phyloP scores from a whole-genome alignment of 2,797 vertebrate genomes.

The Otus scops region DNA sequence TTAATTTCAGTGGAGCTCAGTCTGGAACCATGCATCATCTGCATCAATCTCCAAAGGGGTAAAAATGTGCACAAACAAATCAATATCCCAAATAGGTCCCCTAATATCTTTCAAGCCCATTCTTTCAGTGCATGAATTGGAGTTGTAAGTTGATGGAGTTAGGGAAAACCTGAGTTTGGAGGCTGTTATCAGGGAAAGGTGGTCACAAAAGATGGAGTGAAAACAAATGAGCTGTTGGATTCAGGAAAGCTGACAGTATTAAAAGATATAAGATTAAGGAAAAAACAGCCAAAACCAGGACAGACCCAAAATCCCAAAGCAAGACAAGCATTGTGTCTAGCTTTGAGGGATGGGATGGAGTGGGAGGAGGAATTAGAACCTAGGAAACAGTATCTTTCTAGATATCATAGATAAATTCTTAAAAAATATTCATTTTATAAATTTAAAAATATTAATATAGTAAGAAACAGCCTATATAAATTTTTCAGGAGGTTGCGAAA shows the following conservation, averaged over 20 bases:
- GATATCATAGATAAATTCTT: not conserved
- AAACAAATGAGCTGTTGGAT: not conserved
- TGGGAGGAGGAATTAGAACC: not conserved
- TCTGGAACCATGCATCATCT: not conserved
- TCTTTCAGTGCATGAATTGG: not conserved
- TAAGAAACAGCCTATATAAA: not conserved
- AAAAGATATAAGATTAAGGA: not conserved
- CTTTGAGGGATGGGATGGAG: not conserved
- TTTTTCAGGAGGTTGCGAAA: not conserved
- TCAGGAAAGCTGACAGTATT: not conserved
- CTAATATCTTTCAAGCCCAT: not conserved
- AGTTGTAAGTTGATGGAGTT: not conserved
- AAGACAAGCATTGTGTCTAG: not conserved
- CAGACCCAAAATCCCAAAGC: not conserved
- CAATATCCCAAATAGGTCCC: not conserved
- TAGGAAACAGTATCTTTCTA: not conserved
- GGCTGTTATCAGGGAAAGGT: not conserved
- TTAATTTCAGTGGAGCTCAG: not conserved
- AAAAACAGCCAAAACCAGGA: not conserved
- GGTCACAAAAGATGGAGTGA: not conserved
- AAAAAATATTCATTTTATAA: not conserved
- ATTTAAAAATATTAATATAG: not conserved
- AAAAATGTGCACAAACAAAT: not conserved
- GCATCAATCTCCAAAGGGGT: not conserved
- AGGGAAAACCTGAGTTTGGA: not conserved